phyloP scores from a whole-genome alignment of 1,140 invertebrate species.

The Oryctes rhinoceros region DNA sequence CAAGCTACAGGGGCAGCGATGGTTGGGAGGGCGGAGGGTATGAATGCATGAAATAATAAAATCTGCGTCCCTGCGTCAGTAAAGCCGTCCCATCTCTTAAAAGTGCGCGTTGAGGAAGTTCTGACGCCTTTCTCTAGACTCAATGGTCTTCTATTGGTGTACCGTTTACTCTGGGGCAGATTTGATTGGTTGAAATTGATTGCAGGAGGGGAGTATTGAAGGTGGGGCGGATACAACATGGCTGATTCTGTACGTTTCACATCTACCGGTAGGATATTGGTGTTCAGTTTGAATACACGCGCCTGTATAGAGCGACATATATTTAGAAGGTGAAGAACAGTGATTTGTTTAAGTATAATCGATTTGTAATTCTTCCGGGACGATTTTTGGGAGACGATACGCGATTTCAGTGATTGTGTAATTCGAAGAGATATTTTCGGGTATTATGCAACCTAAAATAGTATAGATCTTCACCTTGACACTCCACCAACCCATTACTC shows the following conservation, averaged over 20 bases:
- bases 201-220: background rate
- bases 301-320: conserved; percentile 9
- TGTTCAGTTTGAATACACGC: conserved; percentile 3
- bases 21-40: background rate
- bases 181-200: background rate
- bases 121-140: background rate
- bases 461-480: too few species aligned
- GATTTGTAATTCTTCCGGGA: too few species aligned
- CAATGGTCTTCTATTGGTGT: background rate
- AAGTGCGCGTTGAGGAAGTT: background rate
- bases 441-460: too few species aligned
- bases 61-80: background rate
- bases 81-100: conserved; percentile 15
- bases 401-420: too few species aligned
- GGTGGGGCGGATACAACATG: conserved; percentile 27
- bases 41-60: conserved; percentile 10
- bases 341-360: background rate
- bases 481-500: too few species aligned
- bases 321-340: background rate
- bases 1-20: too few species aligned
- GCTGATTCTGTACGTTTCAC: conserved; percentile 1
- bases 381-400: too few species aligned
- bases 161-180: background rate
- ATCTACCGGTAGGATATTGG: background rate
- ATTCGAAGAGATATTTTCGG: too few species aligned